Conservation (phyloP, 2,888 invertebrate genomes). For the Leucozona laternaria region DNA sequence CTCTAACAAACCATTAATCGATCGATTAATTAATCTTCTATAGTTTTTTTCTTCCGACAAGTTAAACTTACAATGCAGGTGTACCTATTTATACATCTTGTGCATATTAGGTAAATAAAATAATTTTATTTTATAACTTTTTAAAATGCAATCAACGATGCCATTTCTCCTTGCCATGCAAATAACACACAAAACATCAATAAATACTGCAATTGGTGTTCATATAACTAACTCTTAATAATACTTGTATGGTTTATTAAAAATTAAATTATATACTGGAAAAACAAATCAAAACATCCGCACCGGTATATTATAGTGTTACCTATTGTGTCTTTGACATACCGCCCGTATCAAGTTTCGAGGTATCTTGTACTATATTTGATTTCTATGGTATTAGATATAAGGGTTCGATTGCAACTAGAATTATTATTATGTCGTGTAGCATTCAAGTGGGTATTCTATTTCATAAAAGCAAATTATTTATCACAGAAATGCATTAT, state of each 20-base stretch:
- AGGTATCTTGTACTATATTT: neutral
- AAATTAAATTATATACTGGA: neutral
- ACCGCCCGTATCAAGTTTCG: slow-evolving; percentile 50
- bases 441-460: slow-evolving; percentile 17
- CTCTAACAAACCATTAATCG: neutral
- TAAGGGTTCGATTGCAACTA: slow-evolving; percentile 22
- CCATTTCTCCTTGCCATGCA: neutral
- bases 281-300: neutral
- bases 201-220: neutral
- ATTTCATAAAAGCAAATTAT: neutral
- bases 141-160: neutral
- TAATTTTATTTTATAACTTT: too few species aligned
- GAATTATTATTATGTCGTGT: neutral
- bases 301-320: neutral
- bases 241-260: neutral
- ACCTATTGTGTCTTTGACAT: slow-evolving; percentile 31
- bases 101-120: too few species aligned
- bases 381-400: slow-evolving; percentile 4
- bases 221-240: neutral
- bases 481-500: neutral
- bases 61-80: neutral
- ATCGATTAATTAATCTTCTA: neutral
- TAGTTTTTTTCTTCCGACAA: neutral
- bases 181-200: neutral
- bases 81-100: too few species aligned